Conservation (phyloP, 2,113 vertebrate species). For the Oenanthe oenanthe region DNA sequence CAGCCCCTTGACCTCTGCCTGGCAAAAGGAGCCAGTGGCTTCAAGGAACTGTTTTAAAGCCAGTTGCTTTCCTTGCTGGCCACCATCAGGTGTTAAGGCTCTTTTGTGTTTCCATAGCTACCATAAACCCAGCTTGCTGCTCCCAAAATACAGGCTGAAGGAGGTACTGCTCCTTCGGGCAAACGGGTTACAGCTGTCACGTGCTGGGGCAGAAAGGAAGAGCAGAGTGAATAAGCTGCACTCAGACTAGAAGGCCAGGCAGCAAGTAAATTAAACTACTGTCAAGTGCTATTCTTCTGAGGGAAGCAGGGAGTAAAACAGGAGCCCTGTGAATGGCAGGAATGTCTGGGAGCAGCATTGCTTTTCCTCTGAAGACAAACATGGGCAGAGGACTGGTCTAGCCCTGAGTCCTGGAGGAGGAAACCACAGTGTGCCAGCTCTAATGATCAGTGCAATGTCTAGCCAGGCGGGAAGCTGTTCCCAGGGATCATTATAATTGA, state of each 20-base stretch:
- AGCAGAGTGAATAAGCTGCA: neutral
- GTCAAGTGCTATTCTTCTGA: neutral
- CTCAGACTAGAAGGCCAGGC: neutral
- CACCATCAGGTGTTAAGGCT: neutral
- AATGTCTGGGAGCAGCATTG: neutral
- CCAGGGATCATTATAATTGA: neutral
- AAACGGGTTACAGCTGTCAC: rapidly evolving
- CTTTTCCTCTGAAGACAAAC: neutral
- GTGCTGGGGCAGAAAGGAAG: neutral
- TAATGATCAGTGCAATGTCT: neutral
- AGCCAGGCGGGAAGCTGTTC: neutral
- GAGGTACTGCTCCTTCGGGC: neutral
- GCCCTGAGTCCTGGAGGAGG: neutral
- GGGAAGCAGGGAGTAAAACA: neutral
- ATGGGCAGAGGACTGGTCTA: neutral
- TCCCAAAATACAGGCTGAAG: neutral
- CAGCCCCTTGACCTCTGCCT: neutral
- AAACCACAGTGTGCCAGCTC: neutral
- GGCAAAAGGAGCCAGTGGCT: neutral
- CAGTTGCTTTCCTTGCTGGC: neutral
- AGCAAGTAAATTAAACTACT: neutral
- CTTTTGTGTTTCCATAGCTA: conserved; percentile 42
- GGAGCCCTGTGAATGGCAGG: neutral
- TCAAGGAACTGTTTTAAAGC: neutral
- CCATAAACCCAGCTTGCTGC: neutral